Conservation (phyloP, 1,140 invertebrate species). For the Neotoxoptera formosana region DNA sequence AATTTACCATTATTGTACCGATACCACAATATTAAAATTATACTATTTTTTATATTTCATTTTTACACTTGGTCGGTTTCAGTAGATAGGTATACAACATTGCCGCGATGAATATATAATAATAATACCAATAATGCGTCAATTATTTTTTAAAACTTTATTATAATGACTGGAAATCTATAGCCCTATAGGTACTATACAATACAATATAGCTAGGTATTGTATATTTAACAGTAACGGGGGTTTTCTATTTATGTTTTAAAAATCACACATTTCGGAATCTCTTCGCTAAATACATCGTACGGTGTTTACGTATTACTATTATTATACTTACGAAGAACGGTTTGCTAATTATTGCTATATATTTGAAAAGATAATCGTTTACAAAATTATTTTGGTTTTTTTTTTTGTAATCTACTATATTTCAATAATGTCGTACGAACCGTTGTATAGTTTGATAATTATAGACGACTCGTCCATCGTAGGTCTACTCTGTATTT, state of each 20-base stretch:
- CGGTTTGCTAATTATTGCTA: not conserved
- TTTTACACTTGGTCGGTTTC: conserved; percentile 10
- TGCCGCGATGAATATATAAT: not conserved
- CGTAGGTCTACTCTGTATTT: not conserved
- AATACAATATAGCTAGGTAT: not conserved
- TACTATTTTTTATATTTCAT: not conserved
- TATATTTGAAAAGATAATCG: not conserved
- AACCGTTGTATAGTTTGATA: not conserved
- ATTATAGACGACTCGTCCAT: not conserved
- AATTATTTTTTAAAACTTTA: conserved; percentile 2
- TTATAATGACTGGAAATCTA: not conserved
- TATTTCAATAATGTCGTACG: not conserved
- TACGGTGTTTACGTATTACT: not conserved
- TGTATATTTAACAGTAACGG: not conserved
- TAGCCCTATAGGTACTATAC: no score
- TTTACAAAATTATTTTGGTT: not conserved
- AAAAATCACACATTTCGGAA: not conserved
- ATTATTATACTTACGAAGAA: not conserved
- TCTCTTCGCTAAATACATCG: not conserved
- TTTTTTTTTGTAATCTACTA: not conserved
- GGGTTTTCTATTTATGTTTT: not conserved
- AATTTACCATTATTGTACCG: not conserved
- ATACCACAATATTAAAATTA: conserved; percentile 1
- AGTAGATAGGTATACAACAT: not conserved
- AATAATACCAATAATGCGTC: not conserved